Percentiles rank a stretch among this genome's conserved stretches.
phyloP scores from a whole-genome alignment of 2,797 vertebrate genomes.

The Danio aesculapii region DNA sequence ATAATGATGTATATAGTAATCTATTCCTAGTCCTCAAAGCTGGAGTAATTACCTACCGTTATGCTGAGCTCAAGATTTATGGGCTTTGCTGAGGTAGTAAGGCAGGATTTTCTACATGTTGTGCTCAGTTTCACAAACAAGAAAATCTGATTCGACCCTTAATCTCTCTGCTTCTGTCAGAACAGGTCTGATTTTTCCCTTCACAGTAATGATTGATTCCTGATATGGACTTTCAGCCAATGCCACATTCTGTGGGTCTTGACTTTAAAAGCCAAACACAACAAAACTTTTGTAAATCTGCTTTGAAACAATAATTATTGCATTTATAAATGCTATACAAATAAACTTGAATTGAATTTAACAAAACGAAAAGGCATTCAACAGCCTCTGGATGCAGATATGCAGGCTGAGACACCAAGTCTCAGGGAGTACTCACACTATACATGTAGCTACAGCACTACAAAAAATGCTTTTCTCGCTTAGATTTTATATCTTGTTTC shows the following conservation, averaged over 20 bases:
- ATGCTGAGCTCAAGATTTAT: conserved; percentile 60
- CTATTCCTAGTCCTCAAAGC: conserved; percentile 59
- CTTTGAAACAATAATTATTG: too few relatives aligned
- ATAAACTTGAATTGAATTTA: too few relatives aligned
- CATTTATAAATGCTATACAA: too few relatives aligned
- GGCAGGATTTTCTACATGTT: conserved; percentile 41
- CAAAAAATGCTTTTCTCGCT: too few relatives aligned
- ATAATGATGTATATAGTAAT: conserved; percentile 68
- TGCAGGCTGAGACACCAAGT: too few relatives aligned
- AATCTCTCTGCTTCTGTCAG: conserved; percentile 46
- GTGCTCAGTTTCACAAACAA: conserved; percentile 32
- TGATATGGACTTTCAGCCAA: not conserved
- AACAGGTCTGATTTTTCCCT: conserved; percentile 28
- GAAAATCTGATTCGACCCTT: conserved; percentile 50
- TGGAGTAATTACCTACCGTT: conserved; percentile 63
- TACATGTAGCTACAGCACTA: too few relatives aligned
- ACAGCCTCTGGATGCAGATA: too few relatives aligned
- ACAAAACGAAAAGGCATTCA: too few relatives aligned
- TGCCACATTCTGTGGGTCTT: conserved; percentile 13
- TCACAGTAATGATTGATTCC: conserved; percentile 46
- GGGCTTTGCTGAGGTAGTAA: conserved; percentile 30
- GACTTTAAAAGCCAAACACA: conserved; percentile 27
- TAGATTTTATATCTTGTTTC: too few relatives aligned
- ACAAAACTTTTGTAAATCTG: not conserved
- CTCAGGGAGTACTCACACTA: too few relatives aligned